A percentile compares a stretch with the other conserved stretches of the same genome.
These are phyloP conservation scores for Coelopa frigida DNA, from an alignment of 1,140 invertebrate genomes.

Conservation along the genomic window DNA sequence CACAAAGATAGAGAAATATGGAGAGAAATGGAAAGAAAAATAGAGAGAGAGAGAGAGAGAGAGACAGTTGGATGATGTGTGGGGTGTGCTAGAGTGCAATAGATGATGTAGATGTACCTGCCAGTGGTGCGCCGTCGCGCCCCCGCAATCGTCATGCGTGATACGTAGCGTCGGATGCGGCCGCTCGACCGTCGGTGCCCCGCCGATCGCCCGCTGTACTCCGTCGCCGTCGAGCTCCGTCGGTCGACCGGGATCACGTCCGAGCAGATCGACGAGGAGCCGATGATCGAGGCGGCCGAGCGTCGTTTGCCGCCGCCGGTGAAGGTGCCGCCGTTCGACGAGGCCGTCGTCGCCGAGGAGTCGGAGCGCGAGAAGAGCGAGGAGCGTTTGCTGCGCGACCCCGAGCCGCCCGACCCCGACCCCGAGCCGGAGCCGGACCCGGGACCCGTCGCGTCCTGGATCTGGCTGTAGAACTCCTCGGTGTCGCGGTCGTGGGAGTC, in stretches of 20 bases:
- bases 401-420: conserved; percentile 6
- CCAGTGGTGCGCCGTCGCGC: conserved; percentile 40
- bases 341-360: conserved; percentile 41
- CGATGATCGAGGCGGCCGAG: conserved; percentile 40
- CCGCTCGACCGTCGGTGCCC: conserved; percentile 31
- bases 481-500: conserved; percentile 37
- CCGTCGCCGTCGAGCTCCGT: conserved; percentile 38
- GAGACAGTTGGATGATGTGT: conserved; percentile 31
- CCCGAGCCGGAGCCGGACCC: conserved; percentile 14
- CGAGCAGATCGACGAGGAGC: conserved; percentile 39
- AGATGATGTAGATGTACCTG: conserved; percentile 31
- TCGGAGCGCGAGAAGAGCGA: conserved; percentile 42
- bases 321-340: conserved; percentile 34
- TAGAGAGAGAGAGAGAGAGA: too few species aligned
- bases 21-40: too few species aligned
- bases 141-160: conserved; percentile 41
- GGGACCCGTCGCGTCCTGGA: conserved; percentile 34
- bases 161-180: conserved; percentile 33
- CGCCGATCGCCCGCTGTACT: conserved; percentile 30
- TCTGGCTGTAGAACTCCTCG: conserved; percentile 41
- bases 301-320: conserved; percentile 28
- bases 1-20: too few species aligned
- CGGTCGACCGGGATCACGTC: conserved; percentile 36
- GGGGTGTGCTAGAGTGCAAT: neutral
- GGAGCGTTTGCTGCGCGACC: conserved; percentile 31